Evolutionary conservation across 2,113 vertebrate genomes (phyloP).

Genomic region (Aldabrachelys gigantea): DNA sequence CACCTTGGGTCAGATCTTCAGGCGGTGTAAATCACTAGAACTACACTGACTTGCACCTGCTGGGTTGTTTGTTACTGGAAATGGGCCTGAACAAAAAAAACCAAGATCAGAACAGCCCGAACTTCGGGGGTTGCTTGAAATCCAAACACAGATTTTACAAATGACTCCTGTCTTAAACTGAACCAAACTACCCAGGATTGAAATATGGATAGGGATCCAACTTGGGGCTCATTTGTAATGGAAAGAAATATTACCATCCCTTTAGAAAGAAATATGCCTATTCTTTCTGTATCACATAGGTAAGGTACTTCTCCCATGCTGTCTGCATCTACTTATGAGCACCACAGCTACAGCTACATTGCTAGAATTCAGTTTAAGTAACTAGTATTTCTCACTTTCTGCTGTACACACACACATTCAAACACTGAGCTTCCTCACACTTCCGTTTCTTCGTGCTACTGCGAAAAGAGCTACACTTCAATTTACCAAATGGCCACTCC

Average conservation of each 20-base stretch:
- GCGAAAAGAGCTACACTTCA: constrained; percentile 27
- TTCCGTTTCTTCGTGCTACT: not conserved
- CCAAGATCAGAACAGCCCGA: not conserved
- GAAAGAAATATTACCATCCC: not conserved
- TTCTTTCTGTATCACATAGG: not conserved
- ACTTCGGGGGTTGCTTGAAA: not conserved
- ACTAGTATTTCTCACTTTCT: not conserved
- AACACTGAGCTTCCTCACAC: not conserved
- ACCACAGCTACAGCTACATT: fast-evolving
- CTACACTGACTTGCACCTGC: not conserved
- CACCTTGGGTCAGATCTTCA: not conserved
- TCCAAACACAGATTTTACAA: fast-evolving
- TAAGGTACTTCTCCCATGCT: not conserved
- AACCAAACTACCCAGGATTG: not conserved
- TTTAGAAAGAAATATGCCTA: not conserved
- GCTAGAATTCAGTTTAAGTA: constrained; percentile 49
- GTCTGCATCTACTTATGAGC: not conserved
- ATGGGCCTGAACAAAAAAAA: not conserved
- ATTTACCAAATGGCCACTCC: constrained; percentile 50
- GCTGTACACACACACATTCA: not conserved
- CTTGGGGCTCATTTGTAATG: not conserved
- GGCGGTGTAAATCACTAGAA: not conserved
- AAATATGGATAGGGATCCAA: not conserved
- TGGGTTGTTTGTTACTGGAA: not conserved
- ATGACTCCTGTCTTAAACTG: not conserved